Conservation (phyloP, 1,140 invertebrate species). For the Drosophila oshimai region DNA sequence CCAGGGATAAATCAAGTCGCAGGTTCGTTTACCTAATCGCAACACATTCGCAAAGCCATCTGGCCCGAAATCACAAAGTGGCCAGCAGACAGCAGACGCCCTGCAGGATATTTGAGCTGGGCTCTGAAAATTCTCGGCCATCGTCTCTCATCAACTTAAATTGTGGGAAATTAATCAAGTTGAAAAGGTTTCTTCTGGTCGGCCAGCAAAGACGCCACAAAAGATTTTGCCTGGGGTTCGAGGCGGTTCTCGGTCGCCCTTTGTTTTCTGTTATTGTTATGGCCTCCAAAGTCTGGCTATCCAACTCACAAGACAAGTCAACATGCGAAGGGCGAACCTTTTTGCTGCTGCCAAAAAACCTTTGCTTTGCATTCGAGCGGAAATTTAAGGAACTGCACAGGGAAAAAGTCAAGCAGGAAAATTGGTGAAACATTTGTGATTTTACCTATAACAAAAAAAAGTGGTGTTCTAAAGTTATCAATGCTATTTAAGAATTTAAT, state of each 20-base stretch:
- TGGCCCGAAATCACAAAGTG: conserved; percentile 30
- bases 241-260: conserved; percentile 32
- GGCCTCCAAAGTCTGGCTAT: conserved; percentile 25
- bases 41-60: conserved; percentile 66
- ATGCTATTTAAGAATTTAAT: too few relatives aligned
- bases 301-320: conserved; percentile 55
- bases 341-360: conserved; percentile 44
- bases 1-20: conserved; percentile 60
- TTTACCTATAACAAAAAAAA: too few relatives aligned
- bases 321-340: conserved; percentile 58
- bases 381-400: conserved; percentile 62
- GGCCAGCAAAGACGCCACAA: conserved; percentile 26
- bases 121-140: conserved; percentile 38
- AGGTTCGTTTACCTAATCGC: conserved; percentile 50
- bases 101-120: conserved; percentile 32
- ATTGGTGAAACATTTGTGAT: not conserved
- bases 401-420: conserved; percentile 1
- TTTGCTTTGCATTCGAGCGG: conserved; percentile 77
- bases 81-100: conserved; percentile 39
- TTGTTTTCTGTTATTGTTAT: conserved; percentile 62
- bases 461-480: too few relatives aligned
- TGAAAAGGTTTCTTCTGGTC: conserved; percentile 63
- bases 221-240: conserved; percentile 28
- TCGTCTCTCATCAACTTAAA: conserved; percentile 72
- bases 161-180: conserved; percentile 79